Evolutionary conservation across 2,888 invertebrate genomes (phyloP), one percentile per base, ranked within the genome.

Genomic region (Drosophila limbata): DNA sequence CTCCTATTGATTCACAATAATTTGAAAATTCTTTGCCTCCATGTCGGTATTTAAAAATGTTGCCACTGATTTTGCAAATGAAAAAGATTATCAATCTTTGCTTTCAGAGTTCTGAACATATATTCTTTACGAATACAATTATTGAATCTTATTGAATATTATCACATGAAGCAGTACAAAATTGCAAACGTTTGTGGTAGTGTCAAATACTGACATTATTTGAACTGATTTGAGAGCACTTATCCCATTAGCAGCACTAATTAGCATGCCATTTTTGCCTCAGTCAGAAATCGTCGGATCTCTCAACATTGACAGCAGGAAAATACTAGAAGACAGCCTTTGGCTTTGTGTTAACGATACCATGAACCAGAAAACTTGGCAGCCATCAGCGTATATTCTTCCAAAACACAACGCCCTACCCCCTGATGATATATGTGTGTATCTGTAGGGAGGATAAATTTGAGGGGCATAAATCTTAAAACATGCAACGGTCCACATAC

Each of bases 301-400:
- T 84, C 55, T 84, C 83, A 84, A 63, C 71, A 73, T 84, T 89
- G 89, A 89, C 84, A 89, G 84, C 70, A 68, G 50, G 53, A 71
- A 74, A 77, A 68, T 80, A 67, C 68, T 47, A 52, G 63, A 69
- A 69, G 64, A 77, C 77, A 63, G 69, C 57, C 48, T 73, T 75
- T 65, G 62, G 56, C 69, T 79, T 84, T 89, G 85, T 89, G 84
- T 69, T 87, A 89, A 89, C 82, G 89, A 84, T 84, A 81, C 55
- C 39, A 25, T 47, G n/a, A 39, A 47, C 65, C 45, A 40, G 47
- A 10, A 68, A 70, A 56, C 65, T 75, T 82, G 85, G 69, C 65
- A 82, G 64, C 39, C 69, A 53, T 45, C 56, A 6, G 13, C 21
- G 55, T 13, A 40, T 62, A 55, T 55, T 65, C 62, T 48, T 81